These are phyloP conservation scores for Pantherophis alleghaniensis DNA, from an alignment of 2,797 vertebrate genomes.

Conservation along the genomic window DNA sequence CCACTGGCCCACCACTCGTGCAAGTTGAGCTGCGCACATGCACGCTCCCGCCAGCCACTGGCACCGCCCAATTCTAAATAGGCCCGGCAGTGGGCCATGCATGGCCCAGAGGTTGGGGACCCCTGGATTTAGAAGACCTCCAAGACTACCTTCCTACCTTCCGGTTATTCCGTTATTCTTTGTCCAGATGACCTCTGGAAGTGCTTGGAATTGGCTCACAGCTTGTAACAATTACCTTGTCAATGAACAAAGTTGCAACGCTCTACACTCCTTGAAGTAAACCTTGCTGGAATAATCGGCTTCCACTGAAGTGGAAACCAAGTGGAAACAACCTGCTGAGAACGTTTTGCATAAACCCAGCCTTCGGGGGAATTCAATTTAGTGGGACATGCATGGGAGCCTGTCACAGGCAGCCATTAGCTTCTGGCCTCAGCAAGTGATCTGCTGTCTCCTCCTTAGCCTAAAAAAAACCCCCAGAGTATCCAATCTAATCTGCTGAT, in stretches of 20 bases:
- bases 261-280: neutral
- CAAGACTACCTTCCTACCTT: neutral
- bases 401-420: neutral
- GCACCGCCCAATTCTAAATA: neutral
- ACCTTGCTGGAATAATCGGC: neutral
- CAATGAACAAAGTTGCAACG: neutral
- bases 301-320: neutral
- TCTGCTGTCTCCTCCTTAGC: neutral
- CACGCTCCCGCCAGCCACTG: neutral
- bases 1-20: neutral
- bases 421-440: neutral
- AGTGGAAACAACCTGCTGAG: neutral
- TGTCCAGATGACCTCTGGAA: neutral
- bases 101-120: neutral
- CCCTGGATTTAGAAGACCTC: neutral
- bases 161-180: neutral
- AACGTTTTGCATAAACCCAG: neutral
- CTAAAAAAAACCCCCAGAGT: neutral
- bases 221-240: neutral
- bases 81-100: accelerated
- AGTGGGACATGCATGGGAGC: neutral
- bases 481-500: conserved; percentile 20
- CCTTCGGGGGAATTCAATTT: neutral
- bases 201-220: neutral
- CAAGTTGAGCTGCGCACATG: neutral